A percentile compares a stretch with the other conserved stretches of the same genome.
Evolutionary conservation across 2,113 vertebrate genomes (phyloP).

Genomic region (Crotalus horridus): DNA sequence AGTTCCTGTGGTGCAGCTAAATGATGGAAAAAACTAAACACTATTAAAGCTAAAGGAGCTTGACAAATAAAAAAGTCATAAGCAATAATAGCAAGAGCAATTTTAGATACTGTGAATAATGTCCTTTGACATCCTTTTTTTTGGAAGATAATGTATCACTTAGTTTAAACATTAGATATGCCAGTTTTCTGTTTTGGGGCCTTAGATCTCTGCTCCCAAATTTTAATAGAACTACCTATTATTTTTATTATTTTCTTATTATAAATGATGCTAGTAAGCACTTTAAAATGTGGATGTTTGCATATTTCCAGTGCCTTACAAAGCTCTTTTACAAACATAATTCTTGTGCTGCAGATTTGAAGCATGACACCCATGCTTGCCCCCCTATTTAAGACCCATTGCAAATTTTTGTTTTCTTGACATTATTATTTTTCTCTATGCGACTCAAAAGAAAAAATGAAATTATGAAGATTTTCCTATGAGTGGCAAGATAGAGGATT

Average conservation of each 20-base stretch:
- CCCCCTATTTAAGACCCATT: neutral
- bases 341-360: neutral
- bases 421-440: constrained; percentile 24
- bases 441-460: constrained; percentile 17
- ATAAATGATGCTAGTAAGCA: neutral
- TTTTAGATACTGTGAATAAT: neutral
- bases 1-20: neutral
- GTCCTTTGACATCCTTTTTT: neutral
- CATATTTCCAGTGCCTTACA: neutral
- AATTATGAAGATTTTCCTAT: constrained; percentile 44
- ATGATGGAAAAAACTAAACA: neutral
- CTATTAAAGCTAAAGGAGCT: neutral
- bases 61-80: neutral
- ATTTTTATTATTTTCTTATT: neutral
- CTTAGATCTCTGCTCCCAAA: neutral
- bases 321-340: constrained; percentile 28
- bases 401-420: constrained; percentile 17
- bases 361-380: constrained; percentile 2
- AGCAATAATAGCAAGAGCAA: neutral
- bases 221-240: neutral
- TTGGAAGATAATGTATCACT: neutral
- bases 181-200: neutral
- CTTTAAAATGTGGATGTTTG: neutral
- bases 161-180: neutral
- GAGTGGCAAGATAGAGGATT: constrained; percentile 24